These are phyloP conservation scores for Stomatorhinus walkeri DNA, from an alignment of 2,797 vertebrate species.

Conservation along the genomic window DNA sequence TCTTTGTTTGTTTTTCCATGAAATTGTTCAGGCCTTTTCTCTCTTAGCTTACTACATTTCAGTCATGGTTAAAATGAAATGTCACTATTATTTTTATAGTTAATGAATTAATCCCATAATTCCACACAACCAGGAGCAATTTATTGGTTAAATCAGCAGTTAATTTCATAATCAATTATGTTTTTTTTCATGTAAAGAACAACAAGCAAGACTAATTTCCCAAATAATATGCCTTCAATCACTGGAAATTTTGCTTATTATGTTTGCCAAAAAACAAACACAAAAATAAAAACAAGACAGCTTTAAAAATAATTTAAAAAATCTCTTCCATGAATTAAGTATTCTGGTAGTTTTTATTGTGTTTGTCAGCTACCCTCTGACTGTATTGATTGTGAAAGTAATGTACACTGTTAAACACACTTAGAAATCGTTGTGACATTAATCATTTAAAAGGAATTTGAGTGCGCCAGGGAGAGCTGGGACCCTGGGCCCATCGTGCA, in stretches of 20 bases:
- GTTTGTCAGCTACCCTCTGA: background rate
- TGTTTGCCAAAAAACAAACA: background rate
- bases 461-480: background rate
- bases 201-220: background rate
- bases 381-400: background rate
- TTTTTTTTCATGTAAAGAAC: background rate
- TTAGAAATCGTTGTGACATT: background rate
- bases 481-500: background rate
- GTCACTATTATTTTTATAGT: background rate
- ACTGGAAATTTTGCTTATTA: background rate
- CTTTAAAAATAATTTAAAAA: background rate
- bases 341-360: background rate
- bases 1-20: background rate
- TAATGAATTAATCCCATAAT: background rate
- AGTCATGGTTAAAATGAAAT: background rate
- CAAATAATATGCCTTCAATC: background rate
- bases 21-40: background rate
- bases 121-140: background rate
- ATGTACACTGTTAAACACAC: constrained; percentile 4
- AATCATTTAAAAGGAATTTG: constrained; percentile 7
- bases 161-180: background rate
- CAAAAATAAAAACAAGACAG: background rate
- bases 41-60: background rate
- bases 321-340: background rate
- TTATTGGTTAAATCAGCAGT: background rate